A percentile compares a stretch with the other conserved stretches of the same genome.
phyloP scores from a whole-genome alignment of 2,113 vertebrate species.

The Perognathus longimembris region DNA sequence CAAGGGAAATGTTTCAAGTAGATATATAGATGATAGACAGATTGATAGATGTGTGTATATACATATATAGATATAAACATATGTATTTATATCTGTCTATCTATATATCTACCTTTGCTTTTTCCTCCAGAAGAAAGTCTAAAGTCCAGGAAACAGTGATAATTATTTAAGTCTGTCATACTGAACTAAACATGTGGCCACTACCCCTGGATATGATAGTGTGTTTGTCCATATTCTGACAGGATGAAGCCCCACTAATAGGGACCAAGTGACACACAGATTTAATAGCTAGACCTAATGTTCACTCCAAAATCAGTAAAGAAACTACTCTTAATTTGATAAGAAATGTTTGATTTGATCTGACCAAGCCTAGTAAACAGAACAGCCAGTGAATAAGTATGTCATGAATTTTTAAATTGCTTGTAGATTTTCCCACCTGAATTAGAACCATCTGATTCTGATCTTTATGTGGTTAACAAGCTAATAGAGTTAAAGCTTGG shows the following conservation, averaged over 20 bases:
- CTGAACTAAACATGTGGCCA: not conserved
- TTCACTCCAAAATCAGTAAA: slow-evolving; percentile 79
- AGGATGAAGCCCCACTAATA: slow-evolving; percentile 21
- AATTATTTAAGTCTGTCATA: not conserved
- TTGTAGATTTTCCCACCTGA: slow-evolving; percentile 60
- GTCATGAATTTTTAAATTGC: slow-evolving; percentile 59
- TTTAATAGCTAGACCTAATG: slow-evolving; percentile 66
- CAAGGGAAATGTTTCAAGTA: not conserved
- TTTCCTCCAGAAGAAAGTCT: not conserved
- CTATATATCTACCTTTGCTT: not conserved
- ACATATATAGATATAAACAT: too few species aligned
- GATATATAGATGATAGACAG: too few species aligned
- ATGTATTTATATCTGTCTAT: too few species aligned
- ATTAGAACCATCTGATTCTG: slow-evolving; percentile 38
- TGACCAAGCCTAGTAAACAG: slow-evolving; percentile 79
- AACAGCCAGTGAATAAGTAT: slow-evolving; percentile 70
- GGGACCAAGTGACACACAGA: slow-evolving; percentile 31
- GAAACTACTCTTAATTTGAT: slow-evolving; percentile 71
- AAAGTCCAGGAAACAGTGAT: not conserved
- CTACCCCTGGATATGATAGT: not conserved
- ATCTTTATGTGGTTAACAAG: slow-evolving; percentile 47
- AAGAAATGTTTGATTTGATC: slow-evolving; percentile 68
- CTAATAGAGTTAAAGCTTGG: slow-evolving; percentile 3
- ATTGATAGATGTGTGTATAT: too few species aligned
- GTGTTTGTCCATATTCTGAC: slow-evolving; percentile 26